A percentile compares a stretch with the other conserved stretches of the same genome.
These are phyloP conservation scores for Zhuqinia jingwanae DNA, from an alignment of 2,888 invertebrate genomes.

Conservation along the genomic window DNA sequence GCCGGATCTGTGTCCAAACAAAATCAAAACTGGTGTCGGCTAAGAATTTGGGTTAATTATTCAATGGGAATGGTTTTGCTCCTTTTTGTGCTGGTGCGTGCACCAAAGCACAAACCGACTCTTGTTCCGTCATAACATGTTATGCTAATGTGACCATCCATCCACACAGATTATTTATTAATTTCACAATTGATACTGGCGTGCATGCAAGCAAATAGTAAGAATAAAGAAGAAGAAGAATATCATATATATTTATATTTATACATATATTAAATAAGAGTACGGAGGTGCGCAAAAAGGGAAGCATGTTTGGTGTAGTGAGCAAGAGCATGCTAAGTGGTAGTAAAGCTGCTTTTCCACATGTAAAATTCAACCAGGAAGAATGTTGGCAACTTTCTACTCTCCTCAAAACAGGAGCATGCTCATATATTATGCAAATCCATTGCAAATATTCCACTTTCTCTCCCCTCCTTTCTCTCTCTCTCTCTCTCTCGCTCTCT, in stretches of 20 bases:
- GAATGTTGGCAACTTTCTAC: slow-evolving; percentile 11
- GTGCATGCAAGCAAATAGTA: slow-evolving; percentile 5
- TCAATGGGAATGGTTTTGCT: background rate
- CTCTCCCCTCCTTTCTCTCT: slow-evolving; percentile 2
- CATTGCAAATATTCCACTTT: slow-evolving; percentile 26
- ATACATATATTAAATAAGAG: no score
- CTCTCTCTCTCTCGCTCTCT: background rate
- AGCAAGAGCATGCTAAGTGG: slow-evolving; percentile 54
- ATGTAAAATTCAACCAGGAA: slow-evolving; percentile 21
- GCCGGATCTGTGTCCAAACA: no score
- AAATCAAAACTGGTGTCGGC: no score
- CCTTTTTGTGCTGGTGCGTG: background rate
- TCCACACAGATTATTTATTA: slow-evolving; percentile 57
- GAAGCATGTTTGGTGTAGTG: no score
- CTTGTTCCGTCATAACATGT: background rate
- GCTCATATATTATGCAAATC: slow-evolving; percentile 48
- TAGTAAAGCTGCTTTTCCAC: slow-evolving; percentile 35
- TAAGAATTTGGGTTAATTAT: slow-evolving; percentile 47
- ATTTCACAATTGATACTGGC: slow-evolving; percentile 47
- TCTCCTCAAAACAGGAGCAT: background rate
- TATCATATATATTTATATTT: no score
- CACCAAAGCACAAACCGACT: no score
- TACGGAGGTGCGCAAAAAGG: no score
- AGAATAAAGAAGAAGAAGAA: background rate
- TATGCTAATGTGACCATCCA: slow-evolving; percentile 39